Conservation (phyloP, 2,888 invertebrate species). For the Balanococcus diminutus region DNA sequence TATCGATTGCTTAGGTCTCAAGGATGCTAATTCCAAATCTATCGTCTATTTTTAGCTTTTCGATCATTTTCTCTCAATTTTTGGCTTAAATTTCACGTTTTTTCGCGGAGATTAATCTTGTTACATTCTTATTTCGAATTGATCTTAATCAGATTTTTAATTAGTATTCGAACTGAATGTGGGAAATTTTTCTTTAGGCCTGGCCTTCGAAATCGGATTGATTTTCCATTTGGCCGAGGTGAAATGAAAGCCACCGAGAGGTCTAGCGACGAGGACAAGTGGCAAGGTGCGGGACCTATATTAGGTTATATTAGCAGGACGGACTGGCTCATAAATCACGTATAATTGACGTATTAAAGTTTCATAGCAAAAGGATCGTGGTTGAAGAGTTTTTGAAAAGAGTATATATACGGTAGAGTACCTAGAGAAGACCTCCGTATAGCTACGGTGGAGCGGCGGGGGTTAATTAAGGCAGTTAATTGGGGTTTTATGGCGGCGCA, state of each 20-base stretch:
- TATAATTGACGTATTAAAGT: constrained; percentile 37
- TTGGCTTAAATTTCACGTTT: too few species aligned
- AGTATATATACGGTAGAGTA: not conserved
- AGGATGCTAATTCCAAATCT: too few species aligned
- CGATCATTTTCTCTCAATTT: too few species aligned
- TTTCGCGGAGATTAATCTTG: too few species aligned
- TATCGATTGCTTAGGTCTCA: too few species aligned
- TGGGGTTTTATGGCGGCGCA: not conserved
- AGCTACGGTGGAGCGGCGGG: not conserved
- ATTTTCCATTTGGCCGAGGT: not conserved
- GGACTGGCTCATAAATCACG: constrained; percentile 28
- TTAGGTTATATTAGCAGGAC: not conserved
- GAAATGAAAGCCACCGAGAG: not conserved
- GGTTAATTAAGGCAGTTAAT: constrained; percentile 32
- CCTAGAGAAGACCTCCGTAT: not conserved
- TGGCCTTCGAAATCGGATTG: not conserved
- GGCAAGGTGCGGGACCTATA: not conserved
- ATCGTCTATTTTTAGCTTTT: too few species aligned
- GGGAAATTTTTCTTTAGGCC: not conserved
- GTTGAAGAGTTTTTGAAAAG: constrained; percentile 24
- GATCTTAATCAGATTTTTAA: too few species aligned
- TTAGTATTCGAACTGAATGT: too few species aligned
- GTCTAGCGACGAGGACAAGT: not conserved
- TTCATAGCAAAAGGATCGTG: not conserved
- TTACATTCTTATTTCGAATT: too few species aligned